phyloP scores from a whole-genome alignment of 2,113 vertebrate species.

The Sciurus niger region DNA sequence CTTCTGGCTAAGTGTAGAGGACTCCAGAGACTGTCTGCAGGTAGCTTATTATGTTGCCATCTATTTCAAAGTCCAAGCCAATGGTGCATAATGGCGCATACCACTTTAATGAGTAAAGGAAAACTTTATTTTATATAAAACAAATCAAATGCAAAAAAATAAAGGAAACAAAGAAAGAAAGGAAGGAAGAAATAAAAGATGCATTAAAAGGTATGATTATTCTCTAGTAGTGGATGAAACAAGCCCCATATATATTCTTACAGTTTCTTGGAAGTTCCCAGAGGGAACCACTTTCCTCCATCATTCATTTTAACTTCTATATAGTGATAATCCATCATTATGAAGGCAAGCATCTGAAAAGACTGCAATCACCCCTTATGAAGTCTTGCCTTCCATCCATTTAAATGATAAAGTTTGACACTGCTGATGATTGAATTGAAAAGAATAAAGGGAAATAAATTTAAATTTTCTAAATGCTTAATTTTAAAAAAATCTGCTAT shows the following conservation, averaged over 20 bases:
- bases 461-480: constrained; percentile 68
- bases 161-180: not conserved
- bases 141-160: constrained; percentile 60
- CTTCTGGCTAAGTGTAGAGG: not conserved
- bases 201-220: constrained; percentile 69
- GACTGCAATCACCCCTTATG: constrained; percentile 49
- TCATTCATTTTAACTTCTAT: constrained; percentile 67
- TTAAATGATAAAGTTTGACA: constrained; percentile 75
- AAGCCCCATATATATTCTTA: not conserved
- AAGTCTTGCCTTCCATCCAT: constrained; percentile 56
- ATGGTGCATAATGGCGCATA: constrained; percentile 5
- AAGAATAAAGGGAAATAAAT: constrained; percentile 73
- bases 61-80: constrained; percentile 63
- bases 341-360: constrained; percentile 75
- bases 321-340: constrained; percentile 70
- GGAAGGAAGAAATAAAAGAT: not conserved
- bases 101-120: constrained; percentile 71
- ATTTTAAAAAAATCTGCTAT: constrained; percentile 39
- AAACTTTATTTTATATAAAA: constrained; percentile 57
- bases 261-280: constrained; percentile 66
- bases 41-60: constrained; percentile 10
- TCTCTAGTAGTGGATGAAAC: constrained; percentile 33
- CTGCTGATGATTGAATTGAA: constrained; percentile 56
- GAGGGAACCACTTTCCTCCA: constrained; percentile 46
- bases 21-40: constrained; percentile 35